A percentile compares a stretch with the other conserved stretches of the same genome.
Evolutionary conservation across 37 sponge, comb jelly and placozoan genomes (phyloP).

Genomic region (Diacarnus erythraeanus): DNA sequence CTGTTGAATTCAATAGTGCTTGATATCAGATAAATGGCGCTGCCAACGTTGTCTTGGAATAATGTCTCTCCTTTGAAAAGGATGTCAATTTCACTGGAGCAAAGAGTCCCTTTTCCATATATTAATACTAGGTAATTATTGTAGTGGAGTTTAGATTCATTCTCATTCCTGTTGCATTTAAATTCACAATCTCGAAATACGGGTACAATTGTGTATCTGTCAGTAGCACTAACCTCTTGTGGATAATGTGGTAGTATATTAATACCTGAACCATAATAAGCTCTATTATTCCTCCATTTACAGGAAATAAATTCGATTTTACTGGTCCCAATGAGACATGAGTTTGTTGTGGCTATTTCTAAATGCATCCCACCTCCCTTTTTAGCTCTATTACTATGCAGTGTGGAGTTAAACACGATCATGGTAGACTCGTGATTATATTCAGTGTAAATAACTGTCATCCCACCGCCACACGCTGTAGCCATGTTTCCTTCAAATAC

Average conservation of each 20-base stretch:
- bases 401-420: neutral
- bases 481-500: neutral
- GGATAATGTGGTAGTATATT: neutral
- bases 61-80: neutral
- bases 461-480: neutral
- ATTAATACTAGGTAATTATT: neutral
- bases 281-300: neutral
- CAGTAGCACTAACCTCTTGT: neutral
- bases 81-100: neutral
- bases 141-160: no score
- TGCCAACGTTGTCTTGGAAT: neutral
- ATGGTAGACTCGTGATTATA: no score
- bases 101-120: neutral
- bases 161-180: neutral
- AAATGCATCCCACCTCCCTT: neutral
- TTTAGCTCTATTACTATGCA: neutral
- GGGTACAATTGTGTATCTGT: no score
- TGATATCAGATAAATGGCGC: neutral
- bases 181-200: neutral
- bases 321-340: neutral
- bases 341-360: neutral
- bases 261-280: neutral
- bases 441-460: neutral
- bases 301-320: neutral
- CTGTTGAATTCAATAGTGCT: neutral